Evolutionary conservation across 1,140 invertebrate species (phyloP), one percentile per base, ranked within the genome.

Genomic region (Eupeodes corollae): DNA sequence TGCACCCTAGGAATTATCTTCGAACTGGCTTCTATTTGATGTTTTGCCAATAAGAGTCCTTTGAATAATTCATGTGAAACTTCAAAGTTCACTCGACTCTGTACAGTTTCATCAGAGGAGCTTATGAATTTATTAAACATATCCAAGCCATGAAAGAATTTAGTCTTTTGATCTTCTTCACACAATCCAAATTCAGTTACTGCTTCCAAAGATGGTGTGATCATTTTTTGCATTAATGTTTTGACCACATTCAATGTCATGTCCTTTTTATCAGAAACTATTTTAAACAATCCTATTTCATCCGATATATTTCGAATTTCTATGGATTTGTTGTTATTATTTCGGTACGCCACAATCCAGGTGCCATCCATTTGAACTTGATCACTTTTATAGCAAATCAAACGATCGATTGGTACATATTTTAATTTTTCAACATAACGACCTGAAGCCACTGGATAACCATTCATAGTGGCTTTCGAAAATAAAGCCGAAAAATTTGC

Each of bases 141-240:
- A 49, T 61, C 60, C 51, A 78, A 75, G 51, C 75, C 73, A 39
- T 70, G 72, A 32, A 79, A 66, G 52, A 80, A 79, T 55, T 76
- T 70, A 10, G 71, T 55, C 43, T 73, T 71, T 30, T 72, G 68
- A 10, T 60, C 69, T 46, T 73, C 73, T n/a, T 63, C 61, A 9
- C 77, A 58, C 44, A 75, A 66, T 16, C 75, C 75, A 72, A 76
- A 79, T n/a, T 75, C 67, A 30, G 60, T 70, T 11, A 70, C 69
- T 6, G 56, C 56, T 35, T 58, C 57, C 21, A 79, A 54, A 5
- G 69, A 68, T 31, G 69, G 71, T 41, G 65, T 61, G 15, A 73
- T 58, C n/a, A 77, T 56, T 39, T 69, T 54, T 31, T 60, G 55
- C 40, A 76, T 63, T 44, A 78, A 61, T 30, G 68, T 57, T 32